These are phyloP conservation scores for Sebastes goodei DNA, from an alignment of 2,797 vertebrate genomes.

Conservation along the genomic window DNA sequence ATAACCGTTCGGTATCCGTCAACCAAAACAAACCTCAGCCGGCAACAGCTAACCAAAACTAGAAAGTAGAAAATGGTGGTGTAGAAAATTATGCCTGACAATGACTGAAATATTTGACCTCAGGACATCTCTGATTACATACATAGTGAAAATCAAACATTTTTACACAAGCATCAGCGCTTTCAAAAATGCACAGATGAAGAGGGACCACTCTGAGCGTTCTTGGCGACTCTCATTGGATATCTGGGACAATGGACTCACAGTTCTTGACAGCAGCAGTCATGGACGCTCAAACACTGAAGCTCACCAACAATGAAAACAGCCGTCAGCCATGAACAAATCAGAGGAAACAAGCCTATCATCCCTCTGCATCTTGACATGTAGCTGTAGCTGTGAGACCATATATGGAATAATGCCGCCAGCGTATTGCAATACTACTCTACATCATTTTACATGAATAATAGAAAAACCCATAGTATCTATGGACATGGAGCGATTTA, in stretches of 20 bases:
- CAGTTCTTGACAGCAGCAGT: conserved; percentile 38
- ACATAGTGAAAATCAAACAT: too few species aligned
- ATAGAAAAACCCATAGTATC: conserved; percentile 15
- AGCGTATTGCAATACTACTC: not conserved
- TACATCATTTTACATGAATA: conserved; percentile 17
- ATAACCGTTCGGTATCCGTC: too few species aligned
- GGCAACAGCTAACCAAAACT: too few species aligned
- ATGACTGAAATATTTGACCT: too few species aligned
- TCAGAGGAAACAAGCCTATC: conserved; percentile 3
- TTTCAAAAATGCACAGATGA: conserved; percentile 23
- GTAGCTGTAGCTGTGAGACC: not conserved
- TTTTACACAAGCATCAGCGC: not conserved
- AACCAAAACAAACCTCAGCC: too few species aligned
- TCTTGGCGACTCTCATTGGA: conserved; percentile 14
- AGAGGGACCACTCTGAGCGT: not conserved
- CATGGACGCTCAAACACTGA: conserved; percentile 20
- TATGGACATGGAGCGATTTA: not conserved
- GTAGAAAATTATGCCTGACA: too few species aligned
- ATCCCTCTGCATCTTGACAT: conserved; percentile 14
- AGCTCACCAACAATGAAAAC: conserved; percentile 42
- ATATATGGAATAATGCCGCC: not conserved
- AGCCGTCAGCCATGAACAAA: conserved; percentile 40
- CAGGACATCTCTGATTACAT: too few species aligned
- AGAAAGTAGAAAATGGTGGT: too few species aligned
- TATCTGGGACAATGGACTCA: conserved; percentile 41